Conservation (phyloP, 2,888 invertebrate genomes). For the Argyresthia albistria region DNA sequence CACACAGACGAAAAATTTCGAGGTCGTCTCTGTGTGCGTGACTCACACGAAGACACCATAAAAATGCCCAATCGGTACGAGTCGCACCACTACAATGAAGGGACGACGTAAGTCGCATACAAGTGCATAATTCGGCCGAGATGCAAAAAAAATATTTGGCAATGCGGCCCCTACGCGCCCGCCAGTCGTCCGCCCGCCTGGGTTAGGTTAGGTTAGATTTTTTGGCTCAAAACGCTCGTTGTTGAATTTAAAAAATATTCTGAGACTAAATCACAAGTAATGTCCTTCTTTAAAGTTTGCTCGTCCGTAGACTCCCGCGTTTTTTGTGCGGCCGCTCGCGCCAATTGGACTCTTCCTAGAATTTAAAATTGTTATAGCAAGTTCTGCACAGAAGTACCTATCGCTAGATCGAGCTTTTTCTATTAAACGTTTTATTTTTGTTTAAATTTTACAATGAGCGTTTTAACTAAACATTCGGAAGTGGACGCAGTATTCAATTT, state of each 20-base stretch:
- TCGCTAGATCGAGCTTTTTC: conserved; percentile 3
- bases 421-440: too few relatives aligned
- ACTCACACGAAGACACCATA: conserved; percentile 53
- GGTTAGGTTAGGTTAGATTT: conserved; percentile 74
- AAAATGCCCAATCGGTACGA: conserved; percentile 66
- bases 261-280: conserved; percentile 46
- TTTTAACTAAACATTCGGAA: conserved; percentile 26
- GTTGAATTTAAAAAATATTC: conserved; percentile 60
- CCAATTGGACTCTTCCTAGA: conserved; percentile 30
- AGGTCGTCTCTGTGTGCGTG: conserved; percentile 47
- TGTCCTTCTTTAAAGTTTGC: conserved; percentile 35
- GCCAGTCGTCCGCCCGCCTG: conserved; percentile 71
- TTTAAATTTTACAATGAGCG: conserved; percentile 31
- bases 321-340: conserved; percentile 18
- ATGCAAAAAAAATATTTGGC: conserved; percentile 74
- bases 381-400: conserved; percentile 19
- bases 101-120: conserved; percentile 72
- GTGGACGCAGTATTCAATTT: conserved; percentile 35
- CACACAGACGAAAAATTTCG: conserved; percentile 56
- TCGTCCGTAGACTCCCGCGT: neutral
- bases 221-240: conserved; percentile 71
- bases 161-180: conserved; percentile 71
- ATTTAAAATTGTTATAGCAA: conserved; percentile 20
- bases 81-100: conserved; percentile 71
- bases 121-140: conserved; percentile 73